A percentile compares a stretch with the other conserved stretches of the same genome.
phyloP scores from a whole-genome alignment of 2,888 invertebrate species.

The Xanthorhoe designata region DNA sequence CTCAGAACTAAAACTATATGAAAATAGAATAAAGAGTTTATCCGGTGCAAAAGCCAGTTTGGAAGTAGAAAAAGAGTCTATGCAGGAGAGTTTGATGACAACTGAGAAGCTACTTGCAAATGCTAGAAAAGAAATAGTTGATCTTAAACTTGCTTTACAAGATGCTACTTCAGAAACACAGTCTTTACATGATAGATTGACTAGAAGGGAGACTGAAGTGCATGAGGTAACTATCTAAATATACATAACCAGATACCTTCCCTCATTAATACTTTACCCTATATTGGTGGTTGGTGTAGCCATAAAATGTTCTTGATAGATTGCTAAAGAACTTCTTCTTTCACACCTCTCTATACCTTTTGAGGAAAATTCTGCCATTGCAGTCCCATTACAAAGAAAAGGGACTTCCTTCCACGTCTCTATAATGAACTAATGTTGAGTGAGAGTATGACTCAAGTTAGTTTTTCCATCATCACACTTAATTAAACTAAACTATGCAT shows the following conservation, averaged over 20 bases:
- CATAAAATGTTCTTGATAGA: background rate
- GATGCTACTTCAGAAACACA: conserved; percentile 88
- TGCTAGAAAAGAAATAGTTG: conserved; percentile 88
- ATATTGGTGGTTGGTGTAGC: background rate
- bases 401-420: no score
- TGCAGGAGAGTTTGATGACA: conserved; percentile 83
- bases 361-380: no score
- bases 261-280: background rate
- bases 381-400: no score
- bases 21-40: conserved; percentile 77
- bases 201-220: conserved; percentile 60
- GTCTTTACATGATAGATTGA: conserved; percentile 79
- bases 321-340: no score
- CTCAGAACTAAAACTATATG: conserved; percentile 78
- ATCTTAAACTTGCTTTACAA: conserved; percentile 86
- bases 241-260: no score
- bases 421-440: no score
- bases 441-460: background rate
- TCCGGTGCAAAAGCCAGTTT: conserved; percentile 86
- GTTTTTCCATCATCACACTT: background rate
- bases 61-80: conserved; percentile 87
- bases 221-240: conserved; percentile 66
- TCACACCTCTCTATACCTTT: no score
- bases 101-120: conserved; percentile 88
- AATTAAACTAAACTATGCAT: background rate